These are phyloP conservation scores for Eremobia ochroleuca DNA, from an alignment of 2,888 invertebrate species.

Conservation along the genomic window DNA sequence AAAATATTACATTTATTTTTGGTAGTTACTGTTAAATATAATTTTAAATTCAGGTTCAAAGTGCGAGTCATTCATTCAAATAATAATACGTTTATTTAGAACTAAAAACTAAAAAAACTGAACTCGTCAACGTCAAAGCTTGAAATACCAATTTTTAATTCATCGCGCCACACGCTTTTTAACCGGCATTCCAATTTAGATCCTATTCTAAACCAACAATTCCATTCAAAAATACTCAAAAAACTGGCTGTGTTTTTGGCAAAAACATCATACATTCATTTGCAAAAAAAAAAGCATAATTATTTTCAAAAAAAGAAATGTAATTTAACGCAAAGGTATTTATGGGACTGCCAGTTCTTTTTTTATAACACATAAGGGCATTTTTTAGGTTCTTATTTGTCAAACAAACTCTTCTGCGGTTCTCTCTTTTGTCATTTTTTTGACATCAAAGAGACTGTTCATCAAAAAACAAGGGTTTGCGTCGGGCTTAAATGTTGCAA, in stretches of 20 bases:
- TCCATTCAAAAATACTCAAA: background rate
- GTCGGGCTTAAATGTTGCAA: conserved; percentile 60
- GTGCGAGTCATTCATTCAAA: background rate
- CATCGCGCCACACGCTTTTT: background rate
- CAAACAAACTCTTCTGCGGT: conserved; percentile 42
- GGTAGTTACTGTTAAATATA: background rate
- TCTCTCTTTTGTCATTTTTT: conserved; percentile 44
- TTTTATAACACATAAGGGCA: conserved; percentile 2
- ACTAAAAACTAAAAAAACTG: background rate
- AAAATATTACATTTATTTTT: background rate
- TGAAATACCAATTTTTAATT: background rate
- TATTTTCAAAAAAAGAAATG: conserved; percentile 18
- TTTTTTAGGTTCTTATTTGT: conserved; percentile 39
- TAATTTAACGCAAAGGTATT: conserved; percentile 9
- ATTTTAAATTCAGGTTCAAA: background rate
- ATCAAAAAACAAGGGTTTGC: conserved; percentile 60
- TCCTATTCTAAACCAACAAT: conserved; percentile 14
- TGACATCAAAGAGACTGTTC: conserved; percentile 56
- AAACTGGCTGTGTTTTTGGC: background rate
- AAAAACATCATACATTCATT: background rate
- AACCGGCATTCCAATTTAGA: background rate
- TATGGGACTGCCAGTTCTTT: background rate
- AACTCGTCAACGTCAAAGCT: conserved; percentile 12
- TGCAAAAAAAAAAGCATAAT: background rate
- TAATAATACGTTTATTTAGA: background rate